Percentiles rank a stretch among this genome's conserved stretches.
Evolutionary conservation across 2,113 vertebrate genomes (phyloP).

Genomic region (Choloepus hoffmanni): DNA sequence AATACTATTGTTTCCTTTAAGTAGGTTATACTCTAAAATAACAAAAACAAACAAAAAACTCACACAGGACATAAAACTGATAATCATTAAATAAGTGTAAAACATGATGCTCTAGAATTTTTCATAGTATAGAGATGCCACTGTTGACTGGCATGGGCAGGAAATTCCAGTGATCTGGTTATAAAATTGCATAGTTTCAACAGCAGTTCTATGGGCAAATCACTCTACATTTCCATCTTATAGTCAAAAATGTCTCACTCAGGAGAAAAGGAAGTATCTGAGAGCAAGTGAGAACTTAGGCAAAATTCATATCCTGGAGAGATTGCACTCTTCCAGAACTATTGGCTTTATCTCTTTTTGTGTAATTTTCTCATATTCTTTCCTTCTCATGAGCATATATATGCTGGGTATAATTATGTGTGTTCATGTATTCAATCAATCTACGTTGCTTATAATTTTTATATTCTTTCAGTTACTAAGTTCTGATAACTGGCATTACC

Average conservation of each 20-base stretch:
- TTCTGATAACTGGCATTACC: neutral
- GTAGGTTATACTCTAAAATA: neutral
- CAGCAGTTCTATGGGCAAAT: neutral
- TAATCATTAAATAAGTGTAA: neutral
- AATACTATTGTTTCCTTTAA: neutral
- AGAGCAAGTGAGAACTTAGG: neutral
- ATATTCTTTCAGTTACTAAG: neutral
- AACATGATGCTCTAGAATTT: neutral
- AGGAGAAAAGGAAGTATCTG: neutral
- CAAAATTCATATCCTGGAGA: neutral
- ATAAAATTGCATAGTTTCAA: neutral
- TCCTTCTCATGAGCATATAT: neutral
- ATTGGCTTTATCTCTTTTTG: neutral
- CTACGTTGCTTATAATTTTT: neutral
- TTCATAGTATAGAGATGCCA: neutral
- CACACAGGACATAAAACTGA: neutral
- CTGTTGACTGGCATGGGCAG: neutral
- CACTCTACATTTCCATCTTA: neutral
- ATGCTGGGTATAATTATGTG: neutral
- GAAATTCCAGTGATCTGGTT: neutral
- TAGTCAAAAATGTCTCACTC: neutral
- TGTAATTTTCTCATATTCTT: neutral
- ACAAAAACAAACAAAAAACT: neutral
- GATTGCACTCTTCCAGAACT: neutral
- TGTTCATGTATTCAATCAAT: conserved; percentile 9